A percentile compares a stretch with the other conserved stretches of the same genome.
phyloP scores from a whole-genome alignment of 2,113 vertebrate genomes.

The Emydocephalus ijimae region DNA sequence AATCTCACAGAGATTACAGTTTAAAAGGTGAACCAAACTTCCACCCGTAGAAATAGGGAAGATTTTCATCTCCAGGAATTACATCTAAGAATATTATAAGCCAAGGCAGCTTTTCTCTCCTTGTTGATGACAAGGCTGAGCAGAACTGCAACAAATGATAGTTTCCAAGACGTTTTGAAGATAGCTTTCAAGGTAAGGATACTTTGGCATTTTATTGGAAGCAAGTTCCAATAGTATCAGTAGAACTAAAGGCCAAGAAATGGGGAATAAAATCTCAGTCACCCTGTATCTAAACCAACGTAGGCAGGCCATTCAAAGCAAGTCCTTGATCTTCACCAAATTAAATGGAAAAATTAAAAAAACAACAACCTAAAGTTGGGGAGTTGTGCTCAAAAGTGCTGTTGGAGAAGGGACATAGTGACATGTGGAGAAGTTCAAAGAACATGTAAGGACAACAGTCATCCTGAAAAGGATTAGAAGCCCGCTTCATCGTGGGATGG shows the following conservation, averaged over 20 bases:
- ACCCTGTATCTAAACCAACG: slow-evolving; percentile 53
- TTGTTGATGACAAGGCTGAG: slow-evolving; percentile 36
- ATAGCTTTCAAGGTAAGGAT: slow-evolving; percentile 50
- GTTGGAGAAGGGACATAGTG: slow-evolving; percentile 40
- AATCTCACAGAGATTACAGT: slow-evolving; percentile 27
- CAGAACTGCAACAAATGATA: background rate
- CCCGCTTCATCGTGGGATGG: slow-evolving; percentile 87
- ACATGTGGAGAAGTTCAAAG: slow-evolving; percentile 47
- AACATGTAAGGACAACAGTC: slow-evolving; percentile 39
- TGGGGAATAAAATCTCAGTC: slow-evolving; percentile 47
- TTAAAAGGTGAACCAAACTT: slow-evolving; percentile 42
- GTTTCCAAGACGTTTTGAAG: slow-evolving; percentile 38
- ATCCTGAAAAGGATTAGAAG: slow-evolving; percentile 33
- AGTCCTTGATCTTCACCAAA: slow-evolving; percentile 9
- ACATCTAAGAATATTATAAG: slow-evolving; percentile 36
- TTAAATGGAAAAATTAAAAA: background rate
- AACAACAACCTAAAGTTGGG: background rate
- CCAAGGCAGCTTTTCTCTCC: slow-evolving; percentile 6
- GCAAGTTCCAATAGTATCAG: background rate
- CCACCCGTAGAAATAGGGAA: slow-evolving; percentile 44
- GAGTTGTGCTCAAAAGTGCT: slow-evolving; percentile 47
- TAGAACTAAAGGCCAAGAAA: background rate
- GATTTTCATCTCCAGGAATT: background rate
- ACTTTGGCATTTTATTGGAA: background rate
- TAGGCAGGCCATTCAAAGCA: slow-evolving; percentile 40